Percentiles rank a stretch among this genome's conserved stretches.
phyloP scores from a whole-genome alignment of 2,888 invertebrate species.

The Phlogophora meticulosa region DNA sequence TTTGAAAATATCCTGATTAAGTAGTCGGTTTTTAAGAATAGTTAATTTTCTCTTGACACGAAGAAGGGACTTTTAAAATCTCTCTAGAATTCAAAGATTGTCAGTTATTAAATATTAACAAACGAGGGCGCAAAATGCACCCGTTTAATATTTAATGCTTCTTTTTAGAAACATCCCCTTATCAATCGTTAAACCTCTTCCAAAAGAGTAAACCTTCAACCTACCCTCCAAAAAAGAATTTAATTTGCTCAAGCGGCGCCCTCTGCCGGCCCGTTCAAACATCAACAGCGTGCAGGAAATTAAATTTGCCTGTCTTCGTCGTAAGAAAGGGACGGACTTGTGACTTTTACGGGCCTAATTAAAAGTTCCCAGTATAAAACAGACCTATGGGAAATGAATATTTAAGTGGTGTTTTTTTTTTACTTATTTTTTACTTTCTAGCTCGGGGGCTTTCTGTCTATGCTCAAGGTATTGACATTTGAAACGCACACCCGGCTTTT shows the following conservation, averaged over 20 bases:
- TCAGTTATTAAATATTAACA: not conserved
- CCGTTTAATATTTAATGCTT: not conserved
- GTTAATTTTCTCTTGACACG: not conserved
- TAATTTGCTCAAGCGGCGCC: conserved; percentile 37
- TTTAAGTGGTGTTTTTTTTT: conserved; percentile 41
- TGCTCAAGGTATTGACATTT: not conserved
- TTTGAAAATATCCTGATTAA: no score
- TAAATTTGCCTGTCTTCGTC: conserved; percentile 46
- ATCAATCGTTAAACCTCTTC: conserved; percentile 11
- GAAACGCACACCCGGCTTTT: not conserved
- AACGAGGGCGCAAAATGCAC: not conserved
- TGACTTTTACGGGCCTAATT: conserved; percentile 55
- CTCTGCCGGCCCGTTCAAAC: conserved; percentile 44
- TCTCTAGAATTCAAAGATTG: not conserved
- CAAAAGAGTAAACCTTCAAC: conserved; percentile 23
- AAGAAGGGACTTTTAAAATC: not conserved
- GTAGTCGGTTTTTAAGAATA: no score
- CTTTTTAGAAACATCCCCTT: not conserved
- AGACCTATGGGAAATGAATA: conserved; percentile 48
- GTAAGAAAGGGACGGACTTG: conserved; percentile 37
- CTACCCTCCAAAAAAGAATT: conserved; percentile 41
- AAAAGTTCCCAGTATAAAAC: conserved; percentile 49
- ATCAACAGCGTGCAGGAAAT: conserved; percentile 56
- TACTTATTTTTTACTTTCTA: not conserved
- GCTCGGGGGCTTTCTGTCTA: not conserved